Base-by-base conservation (phyloP, 2,797 vertebrate genomes). In the Mionectes olivaceus region DNA sequence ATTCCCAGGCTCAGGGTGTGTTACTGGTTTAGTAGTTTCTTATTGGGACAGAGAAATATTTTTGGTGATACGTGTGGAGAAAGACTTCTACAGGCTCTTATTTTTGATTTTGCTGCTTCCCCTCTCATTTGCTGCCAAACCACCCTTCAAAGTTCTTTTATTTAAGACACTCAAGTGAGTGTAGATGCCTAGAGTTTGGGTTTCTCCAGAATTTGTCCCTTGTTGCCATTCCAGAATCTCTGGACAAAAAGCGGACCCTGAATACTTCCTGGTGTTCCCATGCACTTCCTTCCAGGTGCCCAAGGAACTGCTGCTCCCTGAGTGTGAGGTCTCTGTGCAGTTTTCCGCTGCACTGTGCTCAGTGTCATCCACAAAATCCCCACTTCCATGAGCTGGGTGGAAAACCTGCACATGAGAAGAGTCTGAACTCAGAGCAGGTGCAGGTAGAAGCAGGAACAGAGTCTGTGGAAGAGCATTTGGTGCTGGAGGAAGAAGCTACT, bases 381-480 rank as follows among this genome's bases (percentile, higher is more conserved):
- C 3, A 4, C 7, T 87, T 59, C 28, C 11, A 0, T 37, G n/a
- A 46, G 43, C 70, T 27, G 13, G 8, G 18, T 82, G 64, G n/a
- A 39, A 74, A 61, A 32, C 1, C 10, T 12, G 21, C 35, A 4
- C 1, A 0, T 37, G 30, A 17, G 44, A 49, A 37, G 7, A 11
- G 9, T 37, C 5, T 55, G 37, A 92, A 69, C 30, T 77, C 49
- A 33, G 67, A 78, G 50, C 25, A 14, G n/a, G n/a, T 4, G 28
- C 5, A 10, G 37, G 24, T 50, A 30, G 46, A 46, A 87, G 41
- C 41, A 30, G 60, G 24, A 68, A 80, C 21, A 46, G 39, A 23
- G 23, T 43, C 69, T 63, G 8, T 63, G 47, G 32, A 67, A 53
- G 16, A 81, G 19, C 13, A 41, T 46, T 49, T 49, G 39, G 23